A percentile compares a stretch with the other conserved stretches of the same genome.
Conservation (phyloP, 1,140 invertebrate genomes). For the Adelges cooleyi region DNA sequence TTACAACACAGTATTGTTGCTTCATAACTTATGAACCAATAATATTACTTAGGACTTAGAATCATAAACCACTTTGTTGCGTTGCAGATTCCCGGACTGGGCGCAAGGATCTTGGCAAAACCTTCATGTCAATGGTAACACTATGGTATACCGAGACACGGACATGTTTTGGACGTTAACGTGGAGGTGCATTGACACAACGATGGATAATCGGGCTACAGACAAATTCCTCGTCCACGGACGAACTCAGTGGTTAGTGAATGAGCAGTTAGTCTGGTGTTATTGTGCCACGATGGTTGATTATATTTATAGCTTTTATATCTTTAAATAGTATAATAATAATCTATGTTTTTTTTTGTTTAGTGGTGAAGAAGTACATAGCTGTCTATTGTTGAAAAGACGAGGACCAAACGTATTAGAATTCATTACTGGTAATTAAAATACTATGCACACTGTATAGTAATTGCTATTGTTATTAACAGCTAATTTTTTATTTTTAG, state of each 20-base stretch:
- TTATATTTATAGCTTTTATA: background rate
- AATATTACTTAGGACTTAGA: too few species aligned
- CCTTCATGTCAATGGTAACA: constrained; percentile 47
- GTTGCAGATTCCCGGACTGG: constrained; percentile 51
- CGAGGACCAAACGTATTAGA: constrained; percentile 54
- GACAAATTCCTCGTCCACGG: constrained; percentile 44
- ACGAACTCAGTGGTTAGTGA: constrained; percentile 44
- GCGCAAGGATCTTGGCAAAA: constrained; percentile 54
- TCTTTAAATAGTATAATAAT: background rate
- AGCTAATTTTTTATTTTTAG: constrained; percentile 32
- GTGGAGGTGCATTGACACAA: constrained; percentile 43
- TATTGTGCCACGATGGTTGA: too few species aligned
- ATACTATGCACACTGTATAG: background rate
- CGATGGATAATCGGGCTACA: constrained; percentile 21
- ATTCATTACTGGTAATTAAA: constrained; percentile 45
- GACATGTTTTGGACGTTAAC: constrained; percentile 53
- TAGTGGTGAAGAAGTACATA: constrained; percentile 52
- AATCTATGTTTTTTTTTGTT: constrained; percentile 29
- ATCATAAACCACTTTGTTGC: too few species aligned
- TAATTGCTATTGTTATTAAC: background rate
- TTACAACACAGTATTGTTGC: too few species aligned
- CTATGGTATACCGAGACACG: constrained; percentile 51
- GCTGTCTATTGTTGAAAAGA: constrained; percentile 51
- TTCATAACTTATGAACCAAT: too few species aligned
- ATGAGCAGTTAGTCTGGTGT: too few species aligned